Evolutionary conservation across 2,888 invertebrate genomes (phyloP), one percentile per base, ranked within the genome.

Genomic region (Oscheius onirici): DNA sequence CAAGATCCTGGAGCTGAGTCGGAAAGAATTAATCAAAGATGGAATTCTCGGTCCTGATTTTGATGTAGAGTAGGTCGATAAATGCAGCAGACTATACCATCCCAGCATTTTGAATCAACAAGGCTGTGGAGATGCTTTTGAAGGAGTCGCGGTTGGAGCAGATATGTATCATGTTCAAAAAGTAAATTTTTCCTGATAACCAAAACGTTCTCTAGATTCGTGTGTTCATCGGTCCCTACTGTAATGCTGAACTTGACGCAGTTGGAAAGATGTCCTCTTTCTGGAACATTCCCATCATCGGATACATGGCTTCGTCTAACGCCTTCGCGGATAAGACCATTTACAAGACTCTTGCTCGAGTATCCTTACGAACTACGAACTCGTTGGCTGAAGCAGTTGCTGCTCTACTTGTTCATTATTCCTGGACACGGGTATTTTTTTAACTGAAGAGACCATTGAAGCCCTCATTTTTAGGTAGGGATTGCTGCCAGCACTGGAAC

Each of bases 161-260:
- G 85, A 86, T 71, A 86, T 86, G 85, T 86, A 84, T 66, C 85
- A 86, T 58, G 79, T 81, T 43, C 86, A 85, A 73, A 82, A 83
- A 54, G 34, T 34, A 34, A n/a, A n/a, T n/a, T n/a, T n/a, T n/a
- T n/a, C n/a, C n/a, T n/a, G n/a, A n/a, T 0, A 6, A 34, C 34
- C 34, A 34, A 34, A 34, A 34, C 8, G 3, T 34, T 34, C 8
- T 8, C 34, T 34, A 34, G 20, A 84, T 86, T 28, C 79, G 84
- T 24, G 86, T 81, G 6, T 86, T 86, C 72, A 80, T 86, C 54
- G 86, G 86, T 15, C 86, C 86, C 5, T 86, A 86, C 71, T 86
- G 86, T 68, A 86, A 85, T 66, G 78, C 85, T 46, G 71, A 71
- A 44, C 28, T 71, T 5, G 71, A 73, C 26, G 86, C 86, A 1